phyloP scores from a whole-genome alignment of 2,797 vertebrate genomes.

The Sebastes hubbsi region DNA sequence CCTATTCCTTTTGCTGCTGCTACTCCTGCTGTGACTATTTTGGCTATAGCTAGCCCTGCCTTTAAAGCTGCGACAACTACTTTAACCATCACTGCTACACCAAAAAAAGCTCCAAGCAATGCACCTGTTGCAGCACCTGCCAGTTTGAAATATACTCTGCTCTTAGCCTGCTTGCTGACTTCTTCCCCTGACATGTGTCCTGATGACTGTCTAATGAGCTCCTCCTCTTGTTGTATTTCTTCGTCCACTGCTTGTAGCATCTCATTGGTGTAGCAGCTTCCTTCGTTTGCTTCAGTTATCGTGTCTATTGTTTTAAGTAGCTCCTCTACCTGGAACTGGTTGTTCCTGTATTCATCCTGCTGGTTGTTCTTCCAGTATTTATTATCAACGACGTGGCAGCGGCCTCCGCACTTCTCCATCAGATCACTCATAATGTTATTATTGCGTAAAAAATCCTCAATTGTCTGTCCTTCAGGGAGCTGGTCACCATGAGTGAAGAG shows the following conservation, averaged over 20 bases:
- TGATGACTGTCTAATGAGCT: too few species aligned
- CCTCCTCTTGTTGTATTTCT: too few species aligned
- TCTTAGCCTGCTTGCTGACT: neutral
- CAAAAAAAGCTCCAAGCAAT: neutral
- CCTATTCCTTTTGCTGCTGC: too few species aligned
- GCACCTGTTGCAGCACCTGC: neutral
- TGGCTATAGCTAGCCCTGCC: too few species aligned
- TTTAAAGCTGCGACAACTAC: too few species aligned
- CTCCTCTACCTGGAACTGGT: constrained; percentile 32
- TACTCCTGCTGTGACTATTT: too few species aligned
- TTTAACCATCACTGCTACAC: too few species aligned
- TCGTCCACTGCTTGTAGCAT: too few species aligned
- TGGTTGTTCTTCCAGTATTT: constrained; percentile 23
- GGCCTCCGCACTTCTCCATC: constrained; percentile 30
- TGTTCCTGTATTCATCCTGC: constrained; percentile 1
- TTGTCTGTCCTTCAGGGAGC: fast-evolving
- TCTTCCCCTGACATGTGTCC: neutral
- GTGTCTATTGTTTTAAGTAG: constrained; percentile 21
- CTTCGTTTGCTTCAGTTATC: constrained; percentile 1
- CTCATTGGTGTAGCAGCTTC: neutral
- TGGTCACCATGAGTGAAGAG: constrained; percentile 26
- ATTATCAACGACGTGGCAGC: constrained; percentile 38
- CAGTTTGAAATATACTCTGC: fast-evolving
- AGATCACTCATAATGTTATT: neutral
- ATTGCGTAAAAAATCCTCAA: neutral